Evolutionary conservation across 2,113 vertebrate species (phyloP).

Genomic region (Podilymbus podiceps): DNA sequence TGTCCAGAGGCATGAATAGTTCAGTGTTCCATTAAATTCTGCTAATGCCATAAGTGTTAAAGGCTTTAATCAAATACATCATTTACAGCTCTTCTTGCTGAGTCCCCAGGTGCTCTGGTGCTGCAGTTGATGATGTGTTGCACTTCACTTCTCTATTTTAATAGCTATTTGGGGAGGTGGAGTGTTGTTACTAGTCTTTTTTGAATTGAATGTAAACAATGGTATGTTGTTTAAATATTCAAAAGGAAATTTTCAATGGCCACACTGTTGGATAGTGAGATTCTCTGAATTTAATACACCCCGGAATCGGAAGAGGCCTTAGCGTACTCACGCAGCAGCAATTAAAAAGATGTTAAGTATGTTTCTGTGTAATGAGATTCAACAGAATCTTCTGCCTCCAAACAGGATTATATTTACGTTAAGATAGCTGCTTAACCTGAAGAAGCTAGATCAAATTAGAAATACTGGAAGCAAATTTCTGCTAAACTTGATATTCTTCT

Average conservation of each 20-base stretch:
- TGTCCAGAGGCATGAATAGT: background rate
- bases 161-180: background rate
- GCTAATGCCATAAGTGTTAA: accelerated
- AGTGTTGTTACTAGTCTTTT: background rate
- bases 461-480: background rate
- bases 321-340: background rate
- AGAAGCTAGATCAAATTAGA: background rate
- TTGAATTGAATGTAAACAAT: background rate
- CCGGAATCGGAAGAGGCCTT: background rate
- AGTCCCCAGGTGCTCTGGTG: background rate
- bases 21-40: background rate
- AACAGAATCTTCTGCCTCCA: background rate
- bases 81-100: background rate
- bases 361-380: background rate
- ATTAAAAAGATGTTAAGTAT: background rate
- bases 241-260: background rate
- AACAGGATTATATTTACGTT: background rate
- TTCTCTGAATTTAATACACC: background rate
- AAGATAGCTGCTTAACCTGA: background rate
- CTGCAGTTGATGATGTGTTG: accelerated
- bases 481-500: background rate
- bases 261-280: background rate
- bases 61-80: background rate
- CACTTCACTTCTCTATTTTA: background rate
- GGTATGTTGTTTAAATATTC: background rate